Evolutionary conservation across 2,113 vertebrate genomes (phyloP), one percentile per base, ranked within the genome.

Genomic region (Actenoides lindsayi): DNA sequence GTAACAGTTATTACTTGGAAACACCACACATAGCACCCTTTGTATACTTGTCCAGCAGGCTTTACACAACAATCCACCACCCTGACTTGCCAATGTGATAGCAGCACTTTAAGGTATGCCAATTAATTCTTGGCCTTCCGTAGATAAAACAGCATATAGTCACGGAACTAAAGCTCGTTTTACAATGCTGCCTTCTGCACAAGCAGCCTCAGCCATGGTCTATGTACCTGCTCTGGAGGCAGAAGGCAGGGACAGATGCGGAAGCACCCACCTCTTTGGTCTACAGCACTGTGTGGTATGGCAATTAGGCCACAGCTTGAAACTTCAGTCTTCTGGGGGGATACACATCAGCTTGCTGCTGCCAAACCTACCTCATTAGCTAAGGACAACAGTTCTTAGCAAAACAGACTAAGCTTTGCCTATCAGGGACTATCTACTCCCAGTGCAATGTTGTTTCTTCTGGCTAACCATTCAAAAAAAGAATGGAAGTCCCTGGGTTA

Each of bases 261-360:
- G 24, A 39, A 80, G 51, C 17, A 16, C 37, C 21, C 1, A 1
- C 13, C 51, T 23, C 2, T 0, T 9, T 0, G 0, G 23, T 11
- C 31, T 50, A 31, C 35, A 27, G 41, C 2, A 0, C 17, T 79
- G 4, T 24, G 27, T 24, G 14, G 23, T 28, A 23, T 0, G 0
- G 11, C 25, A 42, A 37, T 23, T 9, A 12, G 42, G 31, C 23
- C 42, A 71, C 19, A n/a, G 35, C 21, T 12, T 15, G 31, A 20
- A 77, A 37, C 13, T 4, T 59, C 50, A 63, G 76, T 53, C 30
- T 76, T 53, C 69, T 64, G 44, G 31, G 25, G 35, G n/a, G 21
- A 65, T 48, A n/a, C 7, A 28, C 28, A n/a, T 46, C 60, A 63
- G 48, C 42, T 74, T 57, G 30, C 68, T 2, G 2, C 35, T 78